Conservation (phyloP, 2,888 invertebrate species). For the Ceraclea dissimilis region DNA sequence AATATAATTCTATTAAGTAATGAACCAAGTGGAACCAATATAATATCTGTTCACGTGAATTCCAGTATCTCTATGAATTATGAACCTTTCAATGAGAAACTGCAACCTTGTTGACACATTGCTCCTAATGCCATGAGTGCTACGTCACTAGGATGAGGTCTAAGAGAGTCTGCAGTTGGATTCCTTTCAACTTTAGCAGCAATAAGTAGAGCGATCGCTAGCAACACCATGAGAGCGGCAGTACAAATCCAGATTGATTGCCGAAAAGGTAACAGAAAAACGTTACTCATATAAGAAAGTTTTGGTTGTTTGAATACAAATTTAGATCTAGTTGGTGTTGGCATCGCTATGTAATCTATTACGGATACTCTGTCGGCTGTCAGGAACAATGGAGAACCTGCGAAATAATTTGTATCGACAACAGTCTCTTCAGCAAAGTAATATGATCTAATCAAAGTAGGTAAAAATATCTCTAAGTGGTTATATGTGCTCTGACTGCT, state of each 20-base stretch:
- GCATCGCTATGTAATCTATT: slow-evolving; percentile 60
- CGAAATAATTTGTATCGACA: background rate
- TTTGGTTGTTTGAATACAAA: slow-evolving; percentile 68
- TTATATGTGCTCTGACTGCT: no score
- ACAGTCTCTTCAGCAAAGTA: no score
- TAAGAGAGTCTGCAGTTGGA: slow-evolving; percentile 29
- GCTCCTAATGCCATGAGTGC: slow-evolving; percentile 52
- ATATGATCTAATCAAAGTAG: no score
- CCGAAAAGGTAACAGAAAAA: slow-evolving; percentile 62
- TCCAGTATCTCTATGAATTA: background rate
- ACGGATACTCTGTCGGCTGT: slow-evolving; percentile 52
- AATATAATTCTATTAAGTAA: background rate
- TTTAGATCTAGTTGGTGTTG: slow-evolving; percentile 58
- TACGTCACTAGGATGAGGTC: slow-evolving; percentile 44
- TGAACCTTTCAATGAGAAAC: slow-evolving; percentile 41
- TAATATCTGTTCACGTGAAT: background rate
- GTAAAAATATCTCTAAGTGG: no score
- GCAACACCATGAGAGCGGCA: slow-evolving; percentile 37
- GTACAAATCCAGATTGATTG: slow-evolving; percentile 57
- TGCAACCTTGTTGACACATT: slow-evolving; percentile 56
- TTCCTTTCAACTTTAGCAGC: slow-evolving; percentile 4
- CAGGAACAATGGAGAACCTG: slow-evolving; percentile 56
- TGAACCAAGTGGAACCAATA: background rate
- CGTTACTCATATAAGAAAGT: slow-evolving; percentile 62
- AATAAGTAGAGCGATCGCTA: slow-evolving; percentile 31